phyloP scores from a whole-genome alignment of 53 echinoderm and acorn worm genomes.

The Echinarachnius parma region DNA sequence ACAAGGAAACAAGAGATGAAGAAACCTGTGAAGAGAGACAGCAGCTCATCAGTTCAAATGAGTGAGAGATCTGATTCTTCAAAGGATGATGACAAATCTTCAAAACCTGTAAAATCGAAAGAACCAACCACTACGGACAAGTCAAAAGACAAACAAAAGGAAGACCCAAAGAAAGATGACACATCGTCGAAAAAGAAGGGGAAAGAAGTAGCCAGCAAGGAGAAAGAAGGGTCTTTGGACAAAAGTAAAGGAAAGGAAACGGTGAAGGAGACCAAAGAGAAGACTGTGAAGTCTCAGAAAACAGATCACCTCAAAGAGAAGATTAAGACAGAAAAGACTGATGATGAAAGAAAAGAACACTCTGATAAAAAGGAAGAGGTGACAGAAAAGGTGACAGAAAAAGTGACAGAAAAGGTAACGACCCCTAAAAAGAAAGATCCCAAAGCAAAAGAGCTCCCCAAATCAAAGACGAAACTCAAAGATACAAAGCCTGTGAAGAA shows the following conservation, averaged over 20 bases:
- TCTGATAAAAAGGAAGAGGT: too few species aligned
- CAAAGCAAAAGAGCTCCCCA: constrained; percentile 14
- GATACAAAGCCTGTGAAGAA: constrained; percentile 57
- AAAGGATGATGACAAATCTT: constrained; percentile 29
- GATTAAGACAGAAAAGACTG: constrained; percentile 28
- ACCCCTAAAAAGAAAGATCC: constrained; percentile 34
- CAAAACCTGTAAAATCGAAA: constrained; percentile 43
- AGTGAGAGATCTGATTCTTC: constrained; percentile 4
- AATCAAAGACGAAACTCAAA: constrained; percentile 44
- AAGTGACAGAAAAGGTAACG: constrained; percentile 11
- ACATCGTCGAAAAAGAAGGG: constrained; percentile 18
- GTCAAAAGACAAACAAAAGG: constrained; percentile 41
- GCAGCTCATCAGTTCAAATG: constrained; percentile 7
- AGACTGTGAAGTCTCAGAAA: constrained; percentile 14
- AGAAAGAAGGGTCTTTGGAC: constrained; percentile 24
- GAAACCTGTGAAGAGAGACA: constrained; percentile 22
- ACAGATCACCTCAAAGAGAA: constrained; percentile 4
- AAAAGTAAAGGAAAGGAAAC: constrained; percentile 47
- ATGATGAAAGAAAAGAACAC: constrained; percentile 43
- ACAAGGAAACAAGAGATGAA: constrained; percentile 8
- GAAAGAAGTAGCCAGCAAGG: constrained; percentile 43
- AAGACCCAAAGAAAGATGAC: constrained; percentile 25
- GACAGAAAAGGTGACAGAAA: too few species aligned
- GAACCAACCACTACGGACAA: constrained; percentile 22
- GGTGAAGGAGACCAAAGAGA: constrained; percentile 14